Conservation (phyloP, 2,888 invertebrate species). For the Mylabris sibirica region DNA sequence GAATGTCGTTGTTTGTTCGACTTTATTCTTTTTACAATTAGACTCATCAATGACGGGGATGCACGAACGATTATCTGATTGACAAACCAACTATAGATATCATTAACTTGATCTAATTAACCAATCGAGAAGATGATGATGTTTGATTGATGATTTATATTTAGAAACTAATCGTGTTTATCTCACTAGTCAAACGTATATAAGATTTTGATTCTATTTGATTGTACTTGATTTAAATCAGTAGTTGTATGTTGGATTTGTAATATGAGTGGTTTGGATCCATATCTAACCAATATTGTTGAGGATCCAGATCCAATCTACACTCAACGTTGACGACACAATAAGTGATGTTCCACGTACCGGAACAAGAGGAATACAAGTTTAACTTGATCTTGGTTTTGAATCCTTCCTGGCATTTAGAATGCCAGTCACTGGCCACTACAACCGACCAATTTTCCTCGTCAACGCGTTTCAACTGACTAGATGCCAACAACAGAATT, state of each 20-base stretch:
- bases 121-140: neutral
- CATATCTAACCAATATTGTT: constrained; percentile 36
- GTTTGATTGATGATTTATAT: neutral
- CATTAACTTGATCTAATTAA: constrained; percentile 2
- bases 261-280: constrained; percentile 6
- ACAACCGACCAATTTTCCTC: constrained; percentile 9
- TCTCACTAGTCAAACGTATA: neutral
- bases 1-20: constrained; percentile 5
- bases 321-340: constrained; percentile 35
- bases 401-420: constrained; percentile 9
- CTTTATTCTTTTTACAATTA: constrained; percentile 4
- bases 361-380: constrained; percentile 2
- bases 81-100: neutral
- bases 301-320: constrained; percentile 39
- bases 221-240: constrained; percentile 6
- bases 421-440: constrained; percentile 10
- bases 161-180: neutral
- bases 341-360: constrained; percentile 9
- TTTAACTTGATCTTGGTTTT: constrained; percentile 5
- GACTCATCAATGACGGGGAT: neutral
- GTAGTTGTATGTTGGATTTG: neutral
- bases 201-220: constrained; percentile 1
- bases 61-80: neutral
- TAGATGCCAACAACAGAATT: constrained; percentile 6
- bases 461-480: neutral